Evolutionary conservation across 2,888 invertebrate genomes (phyloP).

Genomic region (Ennomos erosarius): DNA sequence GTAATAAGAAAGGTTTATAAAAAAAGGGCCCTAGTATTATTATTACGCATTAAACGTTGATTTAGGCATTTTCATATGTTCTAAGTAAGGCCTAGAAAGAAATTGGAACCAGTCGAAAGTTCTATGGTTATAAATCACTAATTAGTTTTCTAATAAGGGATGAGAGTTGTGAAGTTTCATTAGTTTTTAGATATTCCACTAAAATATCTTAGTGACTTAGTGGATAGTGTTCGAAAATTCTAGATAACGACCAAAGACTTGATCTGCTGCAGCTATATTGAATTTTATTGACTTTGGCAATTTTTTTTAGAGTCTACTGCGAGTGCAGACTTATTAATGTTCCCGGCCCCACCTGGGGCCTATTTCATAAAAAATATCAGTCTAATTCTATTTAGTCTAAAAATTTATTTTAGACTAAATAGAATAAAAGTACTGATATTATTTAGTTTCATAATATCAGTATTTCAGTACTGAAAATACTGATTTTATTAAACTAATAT

Average conservation of each 20-base stretch:
- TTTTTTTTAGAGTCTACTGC: not conserved
- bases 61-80: not conserved
- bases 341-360: no score
- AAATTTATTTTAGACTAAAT: no score
- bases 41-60: no score
- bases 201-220: not conserved
- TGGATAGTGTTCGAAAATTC: conserved; percentile 4
- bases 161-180: conserved; percentile 8
- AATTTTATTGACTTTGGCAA: not conserved
- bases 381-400: no score
- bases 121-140: not conserved
- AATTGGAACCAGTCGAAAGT: not conserved
- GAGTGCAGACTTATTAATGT: no score
- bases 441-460: no score
- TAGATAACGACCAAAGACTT: conserved; percentile 22
- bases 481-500: no score
- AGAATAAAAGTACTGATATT: no score
- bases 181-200: not conserved
- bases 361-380: no score
- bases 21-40: no score
- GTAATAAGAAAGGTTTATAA: no score
- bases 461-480: no score
- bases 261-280: conserved; percentile 10
- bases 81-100: conserved; percentile 1
- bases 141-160: not conserved